These are phyloP conservation scores for Mormoops blainvillei DNA, from an alignment of 2,113 vertebrate genomes.

Conservation along the genomic window DNA sequence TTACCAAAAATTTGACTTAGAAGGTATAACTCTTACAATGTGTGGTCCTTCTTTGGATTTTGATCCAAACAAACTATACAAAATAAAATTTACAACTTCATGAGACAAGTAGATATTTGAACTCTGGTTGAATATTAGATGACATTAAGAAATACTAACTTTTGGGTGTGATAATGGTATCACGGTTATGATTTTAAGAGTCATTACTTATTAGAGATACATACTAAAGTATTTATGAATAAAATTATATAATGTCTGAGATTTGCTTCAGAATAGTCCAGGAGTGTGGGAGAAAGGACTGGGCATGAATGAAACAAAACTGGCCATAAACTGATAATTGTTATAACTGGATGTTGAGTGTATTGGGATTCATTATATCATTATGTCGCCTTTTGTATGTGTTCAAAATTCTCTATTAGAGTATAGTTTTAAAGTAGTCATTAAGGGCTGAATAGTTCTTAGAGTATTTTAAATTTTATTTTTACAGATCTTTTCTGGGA, in stretches of 20 bases:
- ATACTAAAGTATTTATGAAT: neutral
- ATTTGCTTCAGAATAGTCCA: constrained; percentile 13
- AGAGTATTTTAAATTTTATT: neutral
- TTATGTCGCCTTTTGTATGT: neutral
- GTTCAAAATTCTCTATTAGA: neutral
- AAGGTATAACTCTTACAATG: neutral
- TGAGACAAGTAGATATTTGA: constrained; percentile 7
- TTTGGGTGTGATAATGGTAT: neutral
- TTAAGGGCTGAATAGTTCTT: neutral
- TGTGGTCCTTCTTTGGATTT: neutral
- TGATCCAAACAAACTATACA: neutral
- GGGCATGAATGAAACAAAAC: neutral
- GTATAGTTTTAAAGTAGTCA: neutral
- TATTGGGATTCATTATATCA: neutral
- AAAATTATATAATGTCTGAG: neutral
- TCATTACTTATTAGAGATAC: neutral
- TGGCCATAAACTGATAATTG: neutral
- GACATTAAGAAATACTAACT: neutral
- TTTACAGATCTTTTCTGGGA: neutral
- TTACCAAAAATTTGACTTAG: neutral
- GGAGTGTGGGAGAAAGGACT: neutral
- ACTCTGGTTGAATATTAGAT: neutral
- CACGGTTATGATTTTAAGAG: neutral
- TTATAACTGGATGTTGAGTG: neutral
- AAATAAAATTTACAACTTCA: neutral